phyloP scores from a whole-genome alignment of 2,113 vertebrate species.

The Balaeniceps rex region DNA sequence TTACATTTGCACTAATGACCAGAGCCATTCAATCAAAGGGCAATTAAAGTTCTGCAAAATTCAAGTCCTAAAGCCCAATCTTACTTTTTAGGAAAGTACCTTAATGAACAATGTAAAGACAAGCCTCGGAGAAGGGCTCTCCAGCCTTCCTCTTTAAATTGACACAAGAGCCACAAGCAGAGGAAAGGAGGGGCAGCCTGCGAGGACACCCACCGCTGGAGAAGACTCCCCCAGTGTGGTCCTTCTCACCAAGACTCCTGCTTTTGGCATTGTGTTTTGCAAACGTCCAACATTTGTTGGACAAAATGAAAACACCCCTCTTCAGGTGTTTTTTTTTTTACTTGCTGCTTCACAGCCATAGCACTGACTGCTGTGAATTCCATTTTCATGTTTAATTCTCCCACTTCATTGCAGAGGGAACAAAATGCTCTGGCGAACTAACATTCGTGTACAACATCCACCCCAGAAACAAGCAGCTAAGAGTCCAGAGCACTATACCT shows the following conservation, averaged over 20 bases:
- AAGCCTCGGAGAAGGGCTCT: background rate
- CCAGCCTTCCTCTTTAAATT: background rate
- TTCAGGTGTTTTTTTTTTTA: background rate
- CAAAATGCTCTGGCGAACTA: background rate
- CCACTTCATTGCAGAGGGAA: background rate
- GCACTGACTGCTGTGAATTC: background rate
- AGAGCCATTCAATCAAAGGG: background rate
- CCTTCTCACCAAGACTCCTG: background rate
- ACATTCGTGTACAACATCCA: background rate
- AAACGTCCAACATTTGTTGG: background rate
- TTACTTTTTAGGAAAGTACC: background rate
- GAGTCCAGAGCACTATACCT: background rate
- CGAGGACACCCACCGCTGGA: background rate
- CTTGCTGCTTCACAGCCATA: background rate
- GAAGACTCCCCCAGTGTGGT: background rate
- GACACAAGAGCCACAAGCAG: background rate
- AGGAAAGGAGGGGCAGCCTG: background rate
- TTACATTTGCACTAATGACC: background rate
- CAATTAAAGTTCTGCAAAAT: background rate
- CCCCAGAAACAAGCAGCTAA: background rate
- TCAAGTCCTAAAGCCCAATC: background rate
- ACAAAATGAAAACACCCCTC: background rate
- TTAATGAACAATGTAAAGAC: background rate
- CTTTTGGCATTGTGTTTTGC: accelerated
- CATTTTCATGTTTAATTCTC: background rate